Evolutionary conservation across 1,140 invertebrate genomes (phyloP), one percentile per base, ranked within the genome.

Genomic region (Drosophila bifasciata): DNA sequence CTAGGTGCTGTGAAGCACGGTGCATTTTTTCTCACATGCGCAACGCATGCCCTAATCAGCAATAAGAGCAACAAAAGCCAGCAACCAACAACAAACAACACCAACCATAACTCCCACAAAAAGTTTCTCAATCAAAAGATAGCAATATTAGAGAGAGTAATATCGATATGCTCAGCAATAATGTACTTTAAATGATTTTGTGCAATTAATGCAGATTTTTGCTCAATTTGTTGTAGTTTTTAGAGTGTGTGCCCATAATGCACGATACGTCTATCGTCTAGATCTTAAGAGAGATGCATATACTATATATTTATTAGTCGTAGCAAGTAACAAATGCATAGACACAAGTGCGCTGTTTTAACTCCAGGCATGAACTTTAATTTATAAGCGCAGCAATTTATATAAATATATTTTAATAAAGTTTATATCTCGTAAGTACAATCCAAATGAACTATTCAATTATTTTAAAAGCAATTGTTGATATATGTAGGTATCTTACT

Each of bases 341-440:
- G 46, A 50, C 41, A 63, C 55, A 11, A 44, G 58, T 76, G 60
- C 80, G 72, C 79, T 85, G 81, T 86, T 85, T 86, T 81, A 86
- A 85, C 77, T 88, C 50, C 58, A 88, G 76, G 73, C 81, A 50
- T 81, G 74, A 74, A 80, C 44, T 72, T 62, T 80, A 77, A 86
- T 74, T 86, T 86, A 66, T 86, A 85, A 77, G 81, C 60, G 83
- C 81, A 88, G 74, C 83, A 78, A 88, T 81, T 88, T 83, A 84
- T 86, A 85, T 80, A 74, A 70, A 76, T 85, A 85, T 85, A 85
- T 85, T 85, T 85, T 85, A 85, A 85, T 85, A 85, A 85, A 85
- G 81, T 85, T 85, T 85, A 85, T 86, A 85, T 77, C 17, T 50
- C 46, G 19, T 85, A 85, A 81, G 81, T 59, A 48, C 43, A 61